Evolutionary conservation across 2,113 vertebrate genomes (phyloP).

Genomic region (Lepus americanus): DNA sequence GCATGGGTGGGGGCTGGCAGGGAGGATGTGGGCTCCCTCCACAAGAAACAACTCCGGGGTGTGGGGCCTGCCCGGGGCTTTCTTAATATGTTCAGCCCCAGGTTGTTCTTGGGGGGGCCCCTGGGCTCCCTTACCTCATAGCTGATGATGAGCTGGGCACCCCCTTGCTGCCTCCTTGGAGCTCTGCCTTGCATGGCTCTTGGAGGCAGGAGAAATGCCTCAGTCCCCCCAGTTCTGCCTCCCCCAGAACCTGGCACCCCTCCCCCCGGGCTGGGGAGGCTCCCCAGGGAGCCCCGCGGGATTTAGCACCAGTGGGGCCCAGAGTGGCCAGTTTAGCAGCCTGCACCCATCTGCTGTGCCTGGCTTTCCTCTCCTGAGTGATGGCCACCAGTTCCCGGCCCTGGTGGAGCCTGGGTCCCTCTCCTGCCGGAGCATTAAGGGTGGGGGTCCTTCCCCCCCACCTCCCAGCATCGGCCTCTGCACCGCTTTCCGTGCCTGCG

Average conservation of each 20-base stretch:
- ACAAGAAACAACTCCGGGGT: not conserved
- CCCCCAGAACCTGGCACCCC: not conserved
- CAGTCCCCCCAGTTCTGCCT: not conserved
- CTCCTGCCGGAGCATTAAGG: not conserved
- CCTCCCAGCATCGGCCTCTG: not conserved
- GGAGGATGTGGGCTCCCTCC: not conserved
- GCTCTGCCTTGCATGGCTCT: not conserved
- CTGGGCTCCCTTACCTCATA: not conserved
- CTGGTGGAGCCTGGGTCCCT: too few species aligned
- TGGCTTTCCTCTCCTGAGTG: not conserved
- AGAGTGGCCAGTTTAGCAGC: not conserved
- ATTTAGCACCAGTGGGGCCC: not conserved
- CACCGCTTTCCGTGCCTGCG: not conserved
- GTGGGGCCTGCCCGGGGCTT: not conserved
- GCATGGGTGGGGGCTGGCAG: accelerated
- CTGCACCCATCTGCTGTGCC: not conserved
- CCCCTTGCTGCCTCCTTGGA: accelerated
- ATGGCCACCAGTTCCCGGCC: not conserved
- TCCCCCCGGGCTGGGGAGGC: not conserved
- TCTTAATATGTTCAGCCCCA: not conserved
- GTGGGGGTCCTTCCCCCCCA: not conserved
- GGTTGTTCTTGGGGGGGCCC: too few species aligned
- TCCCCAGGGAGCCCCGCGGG: not conserved
- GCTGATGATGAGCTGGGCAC: not conserved
- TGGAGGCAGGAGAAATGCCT: not conserved